A percentile compares a stretch with the other conserved stretches of the same genome.
Evolutionary conservation across 2,888 invertebrate species (phyloP).

Genomic region (Melinaea menophilus): DNA sequence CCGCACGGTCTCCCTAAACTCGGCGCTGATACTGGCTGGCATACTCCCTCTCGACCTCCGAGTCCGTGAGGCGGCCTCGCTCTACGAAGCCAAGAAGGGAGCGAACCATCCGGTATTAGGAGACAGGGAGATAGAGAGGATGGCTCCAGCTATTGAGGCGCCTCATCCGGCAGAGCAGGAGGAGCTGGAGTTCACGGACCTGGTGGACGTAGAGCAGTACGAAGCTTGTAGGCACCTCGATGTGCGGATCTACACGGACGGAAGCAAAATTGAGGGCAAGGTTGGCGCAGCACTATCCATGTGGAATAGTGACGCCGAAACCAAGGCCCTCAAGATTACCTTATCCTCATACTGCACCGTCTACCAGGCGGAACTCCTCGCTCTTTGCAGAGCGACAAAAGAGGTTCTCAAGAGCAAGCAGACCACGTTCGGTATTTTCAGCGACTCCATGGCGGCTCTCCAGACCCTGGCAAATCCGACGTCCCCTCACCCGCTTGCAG

Average conservation of each 20-base stretch:
- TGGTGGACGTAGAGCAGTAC: conserved; percentile 11
- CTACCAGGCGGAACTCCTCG: conserved; percentile 22
- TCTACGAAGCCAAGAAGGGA: too few species aligned
- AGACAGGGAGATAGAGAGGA: too few species aligned
- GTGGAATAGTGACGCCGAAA: conserved; percentile 13
- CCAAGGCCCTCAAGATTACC: conserved; percentile 11
- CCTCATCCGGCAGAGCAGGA: too few species aligned
- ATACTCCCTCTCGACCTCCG: too few species aligned
- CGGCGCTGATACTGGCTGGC: too few species aligned
- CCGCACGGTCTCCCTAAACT: too few species aligned
- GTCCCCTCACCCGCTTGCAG: neutral
- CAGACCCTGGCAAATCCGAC: neutral
- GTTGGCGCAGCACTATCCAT: conserved; percentile 20
- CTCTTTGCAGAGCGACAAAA: neutral
- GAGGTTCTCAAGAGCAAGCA: neutral
- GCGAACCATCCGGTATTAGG: too few species aligned
- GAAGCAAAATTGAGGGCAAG: conserved; percentile 28
- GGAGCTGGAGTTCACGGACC: neutral
- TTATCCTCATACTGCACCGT: conserved; percentile 20
- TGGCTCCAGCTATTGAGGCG: too few species aligned
- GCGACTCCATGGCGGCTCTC: neutral
- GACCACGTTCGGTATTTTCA: neutral
- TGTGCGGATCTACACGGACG: conserved; percentile 23
- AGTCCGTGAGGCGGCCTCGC: too few species aligned
- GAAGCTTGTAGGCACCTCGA: neutral